Base-by-base conservation (phyloP, 1,140 invertebrate genomes). In the Spodoptera litura region DNA sequence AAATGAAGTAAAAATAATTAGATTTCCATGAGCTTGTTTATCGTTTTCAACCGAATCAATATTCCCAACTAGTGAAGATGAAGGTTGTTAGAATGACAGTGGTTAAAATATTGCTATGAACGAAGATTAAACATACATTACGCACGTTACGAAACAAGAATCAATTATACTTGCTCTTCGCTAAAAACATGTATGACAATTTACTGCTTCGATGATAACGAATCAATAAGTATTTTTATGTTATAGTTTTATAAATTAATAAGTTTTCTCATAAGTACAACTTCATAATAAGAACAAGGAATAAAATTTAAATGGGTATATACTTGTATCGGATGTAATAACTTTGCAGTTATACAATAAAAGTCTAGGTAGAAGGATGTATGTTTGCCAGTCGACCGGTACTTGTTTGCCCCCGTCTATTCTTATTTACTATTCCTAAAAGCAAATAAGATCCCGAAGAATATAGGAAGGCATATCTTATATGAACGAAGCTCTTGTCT, bases 331-430 rank as follows among this genome's bases (percentile, higher is more conserved):
- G 20, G 15, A 75, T 44, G n/a, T 75, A 62, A 75, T 62, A 56
- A 75, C 58, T 52, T 62, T 13, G 59, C 62, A 62, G 49, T 64
- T 66, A 25, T 9, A 20, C 20, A 49, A 52, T 27, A 68, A 68
- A 68, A n/a, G 64, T 68, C 20, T 68, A 49, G 44, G 51, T 52
- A 20, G 25, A 79, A 76, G 68, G 71, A 58, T 78, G 73, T 80
- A 55, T 83, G 79, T 78, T 83, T 81, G 59, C 75, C 49, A 56
- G 82, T 52, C 75, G 78, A 20, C 58, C 52, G 70, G 82, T 68
- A 72, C 53, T 78, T 85, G 81, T 85, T 85, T 83, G 75, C 81
- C 71, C 75, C 70, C 79, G 79, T 59, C 75, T 85, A 81, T 85
- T 83, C 79, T 78, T 85, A 79, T 85, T 85, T 83, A 78, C 62